Evolutionary conservation across 2,888 invertebrate genomes (phyloP).

Genomic region (Chaetogeoica ovagalla): DNA sequence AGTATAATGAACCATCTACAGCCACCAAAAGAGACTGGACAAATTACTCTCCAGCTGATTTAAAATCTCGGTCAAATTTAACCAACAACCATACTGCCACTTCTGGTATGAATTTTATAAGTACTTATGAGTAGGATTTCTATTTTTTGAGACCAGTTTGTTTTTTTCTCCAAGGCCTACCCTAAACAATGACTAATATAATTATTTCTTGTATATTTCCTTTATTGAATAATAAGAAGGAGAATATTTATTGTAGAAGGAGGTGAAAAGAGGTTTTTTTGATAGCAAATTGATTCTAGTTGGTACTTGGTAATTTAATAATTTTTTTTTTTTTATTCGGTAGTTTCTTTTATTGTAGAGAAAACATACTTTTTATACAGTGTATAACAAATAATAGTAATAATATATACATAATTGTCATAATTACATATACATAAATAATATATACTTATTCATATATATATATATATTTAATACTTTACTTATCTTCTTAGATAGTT

Average conservation of each 20-base stretch:
- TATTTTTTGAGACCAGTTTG: no score
- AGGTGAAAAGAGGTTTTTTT: no score
- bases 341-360: no score
- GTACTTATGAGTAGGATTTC: not conserved
- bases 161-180: no score
- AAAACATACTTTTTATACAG: no score
- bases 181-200: not conserved
- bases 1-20: not conserved
- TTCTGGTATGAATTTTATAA: not conserved
- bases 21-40: constrained; percentile 11
- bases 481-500: not conserved
- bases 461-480: not conserved
- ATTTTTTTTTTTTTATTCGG: no score
- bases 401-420: not conserved
- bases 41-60: constrained; percentile 7
- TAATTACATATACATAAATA: not conserved
- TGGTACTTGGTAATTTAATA: no score
- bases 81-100: not conserved
- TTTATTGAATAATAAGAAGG: no score
- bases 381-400: no score
- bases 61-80: constrained; percentile 23
- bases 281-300: no score
- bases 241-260: no score
- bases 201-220: no score
- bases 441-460: not conserved